These are phyloP conservation scores for Pleuronectes platessa DNA, from an alignment of 2,113 vertebrate genomes.

Conservation along the genomic window DNA sequence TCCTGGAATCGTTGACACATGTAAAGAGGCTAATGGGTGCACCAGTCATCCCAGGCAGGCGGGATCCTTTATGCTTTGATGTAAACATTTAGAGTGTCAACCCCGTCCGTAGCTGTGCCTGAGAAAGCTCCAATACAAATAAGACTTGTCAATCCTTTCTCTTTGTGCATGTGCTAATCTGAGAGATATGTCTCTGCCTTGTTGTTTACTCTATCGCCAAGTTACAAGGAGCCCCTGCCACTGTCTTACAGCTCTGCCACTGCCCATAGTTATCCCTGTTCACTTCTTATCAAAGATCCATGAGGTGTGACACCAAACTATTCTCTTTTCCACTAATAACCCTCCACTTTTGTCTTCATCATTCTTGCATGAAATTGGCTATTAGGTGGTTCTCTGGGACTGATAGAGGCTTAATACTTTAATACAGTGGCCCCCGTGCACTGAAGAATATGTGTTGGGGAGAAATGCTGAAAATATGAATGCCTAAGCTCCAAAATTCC, in stretches of 20 bases:
- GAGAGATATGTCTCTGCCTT: slow-evolving; percentile 47
- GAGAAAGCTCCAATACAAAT: slow-evolving; percentile 56
- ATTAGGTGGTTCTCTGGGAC: slow-evolving; percentile 70
- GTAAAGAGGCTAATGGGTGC: slow-evolving; percentile 69
- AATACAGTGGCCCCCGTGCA: slow-evolving; percentile 39
- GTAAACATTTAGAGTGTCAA: slow-evolving; percentile 70
- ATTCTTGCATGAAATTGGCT: slow-evolving; percentile 82
- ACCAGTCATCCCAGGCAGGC: slow-evolving; percentile 49
- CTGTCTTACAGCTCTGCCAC: slow-evolving; percentile 32
- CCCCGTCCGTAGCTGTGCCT: slow-evolving; percentile 31
- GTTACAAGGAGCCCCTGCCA: slow-evolving; percentile 34
- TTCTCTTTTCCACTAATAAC: slow-evolving; percentile 70
- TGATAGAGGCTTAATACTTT: slow-evolving; percentile 57
- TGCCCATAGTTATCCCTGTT: slow-evolving; percentile 57
- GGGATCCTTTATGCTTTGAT: slow-evolving; percentile 50
- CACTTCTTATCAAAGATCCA: slow-evolving; percentile 67
- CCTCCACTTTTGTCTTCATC: slow-evolving; percentile 71
- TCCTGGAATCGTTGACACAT: slow-evolving; percentile 55
- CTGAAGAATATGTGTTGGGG: slow-evolving; percentile 28
- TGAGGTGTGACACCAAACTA: slow-evolving; percentile 73
- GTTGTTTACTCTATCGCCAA: slow-evolving; percentile 58
- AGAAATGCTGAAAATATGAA: slow-evolving; percentile 51
- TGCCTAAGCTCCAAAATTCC: slow-evolving; percentile 13
- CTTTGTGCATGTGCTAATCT: slow-evolving; percentile 43
- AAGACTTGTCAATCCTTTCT: slow-evolving; percentile 56